Percentiles rank a stretch among this genome's conserved stretches.
These are phyloP conservation scores for Garrulus glandarius DNA, from an alignment of 2,797 vertebrate species.

Conservation along the genomic window DNA sequence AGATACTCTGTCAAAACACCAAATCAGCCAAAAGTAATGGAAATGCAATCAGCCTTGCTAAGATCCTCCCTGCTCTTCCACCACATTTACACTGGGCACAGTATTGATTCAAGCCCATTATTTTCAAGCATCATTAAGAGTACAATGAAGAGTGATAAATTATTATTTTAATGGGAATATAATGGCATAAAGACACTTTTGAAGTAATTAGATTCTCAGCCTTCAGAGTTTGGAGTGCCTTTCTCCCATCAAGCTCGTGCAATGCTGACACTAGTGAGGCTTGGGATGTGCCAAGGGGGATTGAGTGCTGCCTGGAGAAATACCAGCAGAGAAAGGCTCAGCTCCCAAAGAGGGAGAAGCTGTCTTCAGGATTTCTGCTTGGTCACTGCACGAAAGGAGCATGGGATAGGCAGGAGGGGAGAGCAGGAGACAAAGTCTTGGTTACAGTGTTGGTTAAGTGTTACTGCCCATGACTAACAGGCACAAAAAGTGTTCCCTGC, in stretches of 20 bases:
- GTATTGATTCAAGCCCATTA: slow-evolving; percentile 16
- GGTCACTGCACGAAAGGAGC: rapidly evolving
- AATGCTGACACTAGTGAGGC: neutral
- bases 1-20: neutral
- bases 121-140: slow-evolving; percentile 42
- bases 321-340: neutral
- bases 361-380: neutral
- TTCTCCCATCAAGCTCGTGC: neutral
- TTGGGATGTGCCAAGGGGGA: neutral
- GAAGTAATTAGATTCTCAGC: slow-evolving; percentile 4
- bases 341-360: neutral
- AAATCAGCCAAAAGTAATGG: neutral
- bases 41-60: neutral
- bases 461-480: neutral
- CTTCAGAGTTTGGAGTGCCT: neutral
- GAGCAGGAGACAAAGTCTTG: neutral
- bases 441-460: neutral
- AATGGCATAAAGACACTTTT: slow-evolving; percentile 35
- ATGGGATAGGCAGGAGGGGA: neutral
- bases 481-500: rapidly evolving
- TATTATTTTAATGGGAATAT: slow-evolving; percentile 35
- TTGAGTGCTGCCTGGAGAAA: neutral
- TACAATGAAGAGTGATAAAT: slow-evolving; percentile 10
- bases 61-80: neutral
- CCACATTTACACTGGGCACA: neutral